Conservation (phyloP, 1,140 invertebrate species). For the Gonatopus flavifemur region DNA sequence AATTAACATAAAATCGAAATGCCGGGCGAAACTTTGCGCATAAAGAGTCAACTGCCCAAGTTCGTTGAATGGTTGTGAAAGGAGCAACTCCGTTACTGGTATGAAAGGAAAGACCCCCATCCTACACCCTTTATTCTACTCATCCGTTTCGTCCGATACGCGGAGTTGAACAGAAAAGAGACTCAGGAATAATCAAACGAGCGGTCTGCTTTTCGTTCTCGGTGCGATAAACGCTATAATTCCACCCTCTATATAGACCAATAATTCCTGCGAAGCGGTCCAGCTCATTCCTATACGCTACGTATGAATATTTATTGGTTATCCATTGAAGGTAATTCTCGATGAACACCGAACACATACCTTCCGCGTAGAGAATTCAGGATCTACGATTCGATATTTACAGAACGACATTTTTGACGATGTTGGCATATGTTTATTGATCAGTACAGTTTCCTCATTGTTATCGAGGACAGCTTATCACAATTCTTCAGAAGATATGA, state of each 20-base stretch:
- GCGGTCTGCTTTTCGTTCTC: conserved; percentile 20
- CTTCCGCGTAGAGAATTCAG: too few relatives aligned
- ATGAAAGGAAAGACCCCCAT: conserved; percentile 36
- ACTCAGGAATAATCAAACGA: conserved; percentile 37
- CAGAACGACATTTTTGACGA: too few relatives aligned
- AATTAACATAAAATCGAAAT: conserved; percentile 59
- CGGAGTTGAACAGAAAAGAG: conserved; percentile 23
- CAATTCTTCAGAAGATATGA: too few relatives aligned
- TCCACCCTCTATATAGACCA: conserved; percentile 19
- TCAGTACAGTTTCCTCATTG: too few relatives aligned
- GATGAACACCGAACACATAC: too few relatives aligned
- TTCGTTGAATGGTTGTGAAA: conserved; percentile 51
- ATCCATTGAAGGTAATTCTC: too few relatives aligned
- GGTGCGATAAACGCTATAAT: conserved; percentile 28
- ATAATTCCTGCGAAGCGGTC: conserved; percentile 21
- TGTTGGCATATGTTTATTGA: too few relatives aligned
- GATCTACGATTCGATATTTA: too few relatives aligned
- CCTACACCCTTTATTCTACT: conserved; percentile 2
- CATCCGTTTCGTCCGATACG: conserved; percentile 3
- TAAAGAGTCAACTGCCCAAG: conserved; percentile 58
- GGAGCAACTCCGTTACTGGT: conserved; percentile 42
- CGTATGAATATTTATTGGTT: too few relatives aligned
- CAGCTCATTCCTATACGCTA: background rate
- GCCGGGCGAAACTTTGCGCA: conserved; percentile 53
- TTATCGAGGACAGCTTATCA: too few relatives aligned